Evolutionary conservation across 2,888 invertebrate genomes (phyloP).

Genomic region (Cenopis cana): DNA sequence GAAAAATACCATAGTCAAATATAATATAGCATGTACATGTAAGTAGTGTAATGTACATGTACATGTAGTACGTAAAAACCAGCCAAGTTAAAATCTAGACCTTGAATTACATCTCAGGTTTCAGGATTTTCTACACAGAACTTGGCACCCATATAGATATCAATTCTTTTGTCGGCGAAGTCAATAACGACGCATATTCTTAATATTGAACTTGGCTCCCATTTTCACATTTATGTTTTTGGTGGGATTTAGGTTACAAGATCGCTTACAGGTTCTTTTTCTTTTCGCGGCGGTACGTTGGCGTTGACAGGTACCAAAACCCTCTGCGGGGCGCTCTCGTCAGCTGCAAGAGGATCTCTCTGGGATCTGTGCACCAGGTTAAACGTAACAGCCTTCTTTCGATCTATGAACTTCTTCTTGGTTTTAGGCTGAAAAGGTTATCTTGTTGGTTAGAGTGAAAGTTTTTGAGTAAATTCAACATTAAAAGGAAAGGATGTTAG

Average conservation of each 20-base stretch:
- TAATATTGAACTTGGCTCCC: too few relatives aligned
- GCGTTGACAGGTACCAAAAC: conserved; percentile 89
- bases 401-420: conserved; percentile 94
- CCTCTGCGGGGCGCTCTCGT: conserved; percentile 94
- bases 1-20: too few relatives aligned
- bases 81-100: too few relatives aligned
- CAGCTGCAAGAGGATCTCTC: conserved; percentile 94
- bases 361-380: conserved; percentile 97
- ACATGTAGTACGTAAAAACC: too few relatives aligned
- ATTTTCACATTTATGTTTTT: background rate
- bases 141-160: too few relatives aligned
- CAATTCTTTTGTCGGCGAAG: too few relatives aligned
- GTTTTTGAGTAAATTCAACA: background rate
- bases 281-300: conserved; percentile 70
- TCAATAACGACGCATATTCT: too few relatives aligned
- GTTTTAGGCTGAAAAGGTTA: conserved; percentile 86
- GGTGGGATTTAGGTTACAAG: conserved; percentile 22
- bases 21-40: too few relatives aligned
- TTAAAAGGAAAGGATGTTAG: background rate
- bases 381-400: conserved; percentile 96
- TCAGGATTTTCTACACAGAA: too few relatives aligned
- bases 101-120: too few relatives aligned
- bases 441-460: conserved; percentile 17
- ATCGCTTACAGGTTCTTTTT: conserved; percentile 74
- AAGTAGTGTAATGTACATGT: too few relatives aligned